phyloP scores from a whole-genome alignment of 30 jellyfish, hydroid and myxozoan genomes.

The Rhopilema esculentum region DNA sequence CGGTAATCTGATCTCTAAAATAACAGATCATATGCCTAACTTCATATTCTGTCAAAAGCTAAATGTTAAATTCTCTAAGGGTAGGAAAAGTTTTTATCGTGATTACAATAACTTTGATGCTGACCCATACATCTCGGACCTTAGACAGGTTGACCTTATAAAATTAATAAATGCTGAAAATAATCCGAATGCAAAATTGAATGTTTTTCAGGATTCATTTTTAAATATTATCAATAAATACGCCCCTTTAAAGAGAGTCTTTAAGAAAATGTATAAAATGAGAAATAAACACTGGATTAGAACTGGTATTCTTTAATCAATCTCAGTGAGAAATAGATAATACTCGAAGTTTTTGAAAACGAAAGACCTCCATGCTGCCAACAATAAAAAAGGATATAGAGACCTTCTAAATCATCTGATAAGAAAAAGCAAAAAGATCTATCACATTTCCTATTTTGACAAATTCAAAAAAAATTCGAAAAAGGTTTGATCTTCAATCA shows the following conservation, averaged over 20 bases:
- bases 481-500: no score
- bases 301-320: slow-evolving; percentile 12
- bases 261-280: neutral
- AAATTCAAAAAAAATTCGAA: no score
- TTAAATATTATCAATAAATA: neutral
- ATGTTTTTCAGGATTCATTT: neutral
- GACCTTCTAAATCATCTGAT: no score
- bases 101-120: neutral
- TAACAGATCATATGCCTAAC: slow-evolving; percentile 23
- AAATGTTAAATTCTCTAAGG: neutral
- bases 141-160: neutral
- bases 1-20: neutral
- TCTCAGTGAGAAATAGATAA: neutral
- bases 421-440: no score
- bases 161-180: neutral
- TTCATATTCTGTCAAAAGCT: neutral
- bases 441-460: no score
- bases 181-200: neutral
- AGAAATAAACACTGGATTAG: neutral
- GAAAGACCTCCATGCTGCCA: no score
- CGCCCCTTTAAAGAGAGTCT: slow-evolving; percentile 9
- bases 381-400: no score
- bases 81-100: neutral
- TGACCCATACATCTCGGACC: neutral
- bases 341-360: neutral